These are phyloP conservation scores for Standfussiana lucernea DNA, from an alignment of 2,888 invertebrate species.

Conservation along the genomic window DNA sequence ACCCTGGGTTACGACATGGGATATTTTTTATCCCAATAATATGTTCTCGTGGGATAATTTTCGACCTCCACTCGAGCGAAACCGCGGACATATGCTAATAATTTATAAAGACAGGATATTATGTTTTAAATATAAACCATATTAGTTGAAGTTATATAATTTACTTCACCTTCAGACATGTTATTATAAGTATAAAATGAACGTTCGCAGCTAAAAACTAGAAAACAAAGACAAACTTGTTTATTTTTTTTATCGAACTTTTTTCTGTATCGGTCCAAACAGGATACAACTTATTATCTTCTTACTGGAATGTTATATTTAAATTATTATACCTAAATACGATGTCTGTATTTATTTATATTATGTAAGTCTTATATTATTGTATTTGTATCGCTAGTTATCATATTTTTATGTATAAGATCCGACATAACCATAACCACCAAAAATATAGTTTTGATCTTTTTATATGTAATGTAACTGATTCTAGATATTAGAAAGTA, in stretches of 20 bases:
- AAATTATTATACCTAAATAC: conserved; percentile 27
- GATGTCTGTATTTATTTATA: conserved; percentile 36
- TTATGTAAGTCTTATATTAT: conserved; percentile 14
- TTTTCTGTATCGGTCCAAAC: conserved; percentile 45
- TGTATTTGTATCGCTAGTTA: conserved; percentile 18
- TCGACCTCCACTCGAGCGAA: not conserved
- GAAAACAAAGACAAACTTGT: conserved; percentile 44
- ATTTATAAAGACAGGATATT: not conserved
- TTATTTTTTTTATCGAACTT: conserved; percentile 29
- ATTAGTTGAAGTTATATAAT: not conserved
- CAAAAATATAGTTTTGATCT: conserved; percentile 47
- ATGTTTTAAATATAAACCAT: not conserved
- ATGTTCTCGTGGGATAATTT: not conserved
- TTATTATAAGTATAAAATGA: not conserved
- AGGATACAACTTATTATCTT: conserved; percentile 43
- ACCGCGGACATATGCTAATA: not conserved
- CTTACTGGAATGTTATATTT: conserved; percentile 37
- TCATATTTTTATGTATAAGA: conserved; percentile 13
- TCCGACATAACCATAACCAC: conserved; percentile 4
- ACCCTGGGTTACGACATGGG: not conserved
- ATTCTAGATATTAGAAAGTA: conserved; percentile 32
- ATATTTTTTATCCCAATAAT: not conserved
- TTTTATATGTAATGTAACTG: conserved; percentile 26
- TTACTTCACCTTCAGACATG: conserved; percentile 30
- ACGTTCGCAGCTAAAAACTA: conserved; percentile 11